Evolutionary conservation across 2,888 invertebrate species (phyloP).

Genomic region (Orthonychiurus folsomi): DNA sequence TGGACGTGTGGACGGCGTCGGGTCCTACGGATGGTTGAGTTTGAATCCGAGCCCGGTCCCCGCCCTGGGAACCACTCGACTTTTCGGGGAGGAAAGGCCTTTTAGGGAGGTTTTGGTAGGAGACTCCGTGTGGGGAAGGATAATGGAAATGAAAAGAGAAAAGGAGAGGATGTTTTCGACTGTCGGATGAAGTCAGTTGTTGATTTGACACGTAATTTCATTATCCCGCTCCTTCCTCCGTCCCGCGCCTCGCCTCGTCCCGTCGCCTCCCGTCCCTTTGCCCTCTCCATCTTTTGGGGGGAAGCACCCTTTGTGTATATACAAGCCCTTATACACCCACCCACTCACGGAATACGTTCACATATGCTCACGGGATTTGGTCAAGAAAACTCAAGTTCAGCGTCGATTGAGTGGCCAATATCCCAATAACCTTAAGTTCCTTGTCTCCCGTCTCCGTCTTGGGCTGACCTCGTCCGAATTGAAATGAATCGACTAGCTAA

Average conservation of each 20-base stretch:
- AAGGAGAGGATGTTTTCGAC: constrained; percentile 37
- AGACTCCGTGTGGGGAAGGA: too few species aligned
- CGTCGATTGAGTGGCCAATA: too few species aligned
- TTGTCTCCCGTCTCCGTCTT: too few species aligned
- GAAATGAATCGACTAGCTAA: neutral
- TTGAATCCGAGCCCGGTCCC: too few species aligned
- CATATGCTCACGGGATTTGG: too few species aligned
- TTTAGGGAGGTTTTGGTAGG: neutral
- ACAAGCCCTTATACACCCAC: neutral
- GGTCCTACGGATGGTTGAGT: too few species aligned
- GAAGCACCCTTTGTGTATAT: constrained; percentile 3
- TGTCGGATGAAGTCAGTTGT: constrained; percentile 40
- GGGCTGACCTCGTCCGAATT: neutral
- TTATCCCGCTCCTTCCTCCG: constrained; percentile 32
- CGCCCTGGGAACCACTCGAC: too few species aligned
- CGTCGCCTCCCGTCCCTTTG: neutral
- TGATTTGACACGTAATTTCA: constrained; percentile 41
- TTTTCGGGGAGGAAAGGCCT: neutral
- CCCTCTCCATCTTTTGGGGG: constrained; percentile 4
- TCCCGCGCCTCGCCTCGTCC: too few species aligned
- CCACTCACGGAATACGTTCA: neutral
- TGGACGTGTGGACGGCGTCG: too few species aligned
- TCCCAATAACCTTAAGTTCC: too few species aligned
- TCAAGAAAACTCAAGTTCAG: too few species aligned
- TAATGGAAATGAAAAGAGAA: constrained; percentile 14